Conservation (phyloP, 1,140 invertebrate species). For the Phocides pigmalion region DNA sequence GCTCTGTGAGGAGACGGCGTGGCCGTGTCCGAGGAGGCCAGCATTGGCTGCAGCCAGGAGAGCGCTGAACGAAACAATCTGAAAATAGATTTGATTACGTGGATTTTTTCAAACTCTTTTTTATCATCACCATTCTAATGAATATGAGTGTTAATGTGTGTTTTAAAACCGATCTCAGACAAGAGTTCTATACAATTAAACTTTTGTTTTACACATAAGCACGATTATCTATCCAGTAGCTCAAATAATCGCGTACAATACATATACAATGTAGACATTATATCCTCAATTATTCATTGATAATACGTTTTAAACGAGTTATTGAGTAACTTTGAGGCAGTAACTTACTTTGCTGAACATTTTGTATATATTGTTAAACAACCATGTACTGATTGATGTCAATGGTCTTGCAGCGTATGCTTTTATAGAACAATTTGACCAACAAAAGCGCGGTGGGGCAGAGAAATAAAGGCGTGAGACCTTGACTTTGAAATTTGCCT, state of each 20-base stretch:
- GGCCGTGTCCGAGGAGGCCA: constrained; percentile 30
- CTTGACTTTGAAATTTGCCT: too few relatives aligned
- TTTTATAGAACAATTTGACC: too few relatives aligned
- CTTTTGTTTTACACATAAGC: too few relatives aligned
- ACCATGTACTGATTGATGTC: constrained; percentile 49
- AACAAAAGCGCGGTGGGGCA: too few relatives aligned
- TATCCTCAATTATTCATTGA: too few relatives aligned
- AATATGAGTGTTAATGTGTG: too few relatives aligned
- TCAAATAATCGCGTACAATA: too few relatives aligned
- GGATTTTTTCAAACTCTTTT: constrained; percentile 9
- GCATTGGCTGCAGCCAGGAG: constrained; percentile 46
- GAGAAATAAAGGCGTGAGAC: too few relatives aligned
- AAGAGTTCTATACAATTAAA: too few relatives aligned
- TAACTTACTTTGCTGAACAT: constrained; percentile 55
- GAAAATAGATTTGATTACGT: background rate
- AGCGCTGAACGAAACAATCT: constrained; percentile 50
- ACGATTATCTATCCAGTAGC: too few relatives aligned
- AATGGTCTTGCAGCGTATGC: constrained; percentile 11
- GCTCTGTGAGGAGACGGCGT: constrained; percentile 59
- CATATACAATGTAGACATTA: too few relatives aligned
- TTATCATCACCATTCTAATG: too few relatives aligned
- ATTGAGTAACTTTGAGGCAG: background rate
- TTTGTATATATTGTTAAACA: constrained; percentile 40
- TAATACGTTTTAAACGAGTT: background rate
- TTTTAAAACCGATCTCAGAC: background rate